Base-by-base conservation (phyloP, 1,140 invertebrate genomes). In the Danaus melanippus region DNA sequence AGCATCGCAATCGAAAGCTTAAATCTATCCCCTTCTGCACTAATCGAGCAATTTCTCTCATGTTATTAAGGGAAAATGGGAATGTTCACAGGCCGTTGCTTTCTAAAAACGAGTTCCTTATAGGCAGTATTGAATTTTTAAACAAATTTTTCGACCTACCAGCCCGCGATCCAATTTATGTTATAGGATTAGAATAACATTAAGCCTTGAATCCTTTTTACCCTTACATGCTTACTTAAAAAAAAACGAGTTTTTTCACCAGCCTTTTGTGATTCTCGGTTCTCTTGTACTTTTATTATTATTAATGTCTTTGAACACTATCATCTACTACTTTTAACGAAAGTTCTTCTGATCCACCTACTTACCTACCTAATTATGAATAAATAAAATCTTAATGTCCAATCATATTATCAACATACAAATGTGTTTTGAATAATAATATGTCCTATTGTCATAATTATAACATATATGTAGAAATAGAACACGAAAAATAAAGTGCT, bases 1-100 rank as follows among this genome's bases (percentile, higher is more conserved):
- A 56, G 64, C 64, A 67, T 66, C 67, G 59, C 66, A 76, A 71
- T 75, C 72, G 68, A 67, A 68, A 62, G 57, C 62, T 64, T 54
- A 60, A 61, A 63, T 69, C 71, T 55, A 61, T 72, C 70, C 71
- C 69, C 68, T 74, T 77, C 65, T 66, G 65, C 72, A 84, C 76
- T 84, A 84, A 81, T 84, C 78, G 76, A 76, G 78, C 75, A 78
- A 84, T 84, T 78, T 84, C 76, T 81, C 70, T 67, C 76, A 75
- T 76, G 76, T 84, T 81, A 81, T 84, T 79, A 84, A 83, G 73
- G 78, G 68, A 67, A 76, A 84, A 84, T 79, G 72, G 77, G 76
- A 74, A 76, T 80, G 66, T 80, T 80, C 71, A 66, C 72, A 83
- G 76, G 71, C 74, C 74, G 79, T 82, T 82, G 74, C 76, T 75